A percentile compares a stretch with the other conserved stretches of the same genome.
phyloP scores from a whole-genome alignment of 2,888 invertebrate species.

The Tetramorium bicarinatum region DNA sequence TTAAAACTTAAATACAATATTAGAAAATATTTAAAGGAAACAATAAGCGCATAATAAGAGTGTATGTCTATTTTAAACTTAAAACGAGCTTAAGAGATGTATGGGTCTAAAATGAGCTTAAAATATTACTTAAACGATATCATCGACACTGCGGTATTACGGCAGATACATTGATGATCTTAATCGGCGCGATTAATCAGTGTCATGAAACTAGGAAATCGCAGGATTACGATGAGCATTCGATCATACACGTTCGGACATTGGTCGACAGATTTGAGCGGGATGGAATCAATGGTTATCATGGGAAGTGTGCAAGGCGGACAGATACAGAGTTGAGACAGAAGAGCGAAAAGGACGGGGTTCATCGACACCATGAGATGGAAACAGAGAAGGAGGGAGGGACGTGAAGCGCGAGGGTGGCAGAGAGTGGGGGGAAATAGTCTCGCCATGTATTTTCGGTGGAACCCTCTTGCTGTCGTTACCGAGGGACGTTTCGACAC shows the following conservation, averaged over 20 bases:
- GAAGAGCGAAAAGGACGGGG: conserved; percentile 28
- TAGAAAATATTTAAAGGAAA: background rate
- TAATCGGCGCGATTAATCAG: conserved; percentile 71
- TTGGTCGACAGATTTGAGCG: conserved; percentile 63
- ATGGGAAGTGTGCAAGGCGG: conserved; percentile 49
- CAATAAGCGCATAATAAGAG: background rate
- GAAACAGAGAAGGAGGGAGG: conserved; percentile 26
- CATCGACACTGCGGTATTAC: background rate
- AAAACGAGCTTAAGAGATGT: background rate
- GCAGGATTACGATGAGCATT: conserved; percentile 48
- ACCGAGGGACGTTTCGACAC: conserved; percentile 72
- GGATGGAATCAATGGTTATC: conserved; percentile 73
- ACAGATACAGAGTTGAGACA: conserved; percentile 15
- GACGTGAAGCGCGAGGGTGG: conserved; percentile 36
- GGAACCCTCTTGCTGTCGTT: conserved; percentile 70
- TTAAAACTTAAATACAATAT: background rate
- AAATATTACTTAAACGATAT: conserved; percentile 10
- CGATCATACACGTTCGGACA: conserved; percentile 64
- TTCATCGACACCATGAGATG: conserved; percentile 60
- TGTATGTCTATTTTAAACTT: background rate
- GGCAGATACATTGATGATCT: conserved; percentile 46
- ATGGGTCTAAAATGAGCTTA: background rate
- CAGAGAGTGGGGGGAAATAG: conserved; percentile 37
- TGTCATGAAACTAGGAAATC: conserved; percentile 62
- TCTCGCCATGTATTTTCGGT: conserved; percentile 69